A percentile compares a stretch with the other conserved stretches of the same genome.
These are phyloP conservation scores for Homarus gammarus DNA, from an alignment of 2,888 invertebrate species.

Conservation along the genomic window DNA sequence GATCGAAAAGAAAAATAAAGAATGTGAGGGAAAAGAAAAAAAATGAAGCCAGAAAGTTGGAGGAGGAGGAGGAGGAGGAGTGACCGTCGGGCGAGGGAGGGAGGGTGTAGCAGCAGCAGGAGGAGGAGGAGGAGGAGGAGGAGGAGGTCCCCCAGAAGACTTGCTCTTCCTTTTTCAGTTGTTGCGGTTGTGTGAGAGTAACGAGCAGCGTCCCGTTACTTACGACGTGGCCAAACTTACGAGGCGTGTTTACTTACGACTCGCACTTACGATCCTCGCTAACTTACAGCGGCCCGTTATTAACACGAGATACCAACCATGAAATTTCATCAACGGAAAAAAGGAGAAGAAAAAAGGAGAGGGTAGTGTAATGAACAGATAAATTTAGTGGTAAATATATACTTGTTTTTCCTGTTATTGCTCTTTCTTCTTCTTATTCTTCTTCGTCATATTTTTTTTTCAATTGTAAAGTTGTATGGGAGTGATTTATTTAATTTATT, in stretches of 20 bases:
- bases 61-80: background rate
- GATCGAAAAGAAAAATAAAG: too few relatives aligned
- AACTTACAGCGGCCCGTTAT: constrained; percentile 71
- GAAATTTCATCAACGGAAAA: constrained; percentile 68
- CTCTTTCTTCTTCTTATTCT: too few relatives aligned
- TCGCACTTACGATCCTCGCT: constrained; percentile 67
- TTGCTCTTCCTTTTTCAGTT: constrained; percentile 58
- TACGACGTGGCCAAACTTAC: constrained; percentile 67
- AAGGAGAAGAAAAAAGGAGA: constrained; percentile 6
- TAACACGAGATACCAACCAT: constrained; percentile 71
- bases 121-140: background rate
- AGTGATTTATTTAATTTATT: too few relatives aligned
- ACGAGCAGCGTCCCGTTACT: constrained; percentile 69
- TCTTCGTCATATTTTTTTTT: too few relatives aligned
- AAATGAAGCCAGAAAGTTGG: background rate
- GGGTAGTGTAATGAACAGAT: constrained; percentile 68
- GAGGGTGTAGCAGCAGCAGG: background rate
- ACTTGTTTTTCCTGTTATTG: constrained; percentile 21
- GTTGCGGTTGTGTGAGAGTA: constrained; percentile 67
- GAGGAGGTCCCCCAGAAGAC: background rate
- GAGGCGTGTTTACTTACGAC: constrained; percentile 73
- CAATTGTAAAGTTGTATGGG: too few relatives aligned
- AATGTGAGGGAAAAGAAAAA: background rate
- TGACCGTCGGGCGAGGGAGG: background rate
- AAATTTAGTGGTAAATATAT: constrained; percentile 57